Conservation (phyloP, 2,113 vertebrate genomes). For the Pterophyllum scalare region DNA sequence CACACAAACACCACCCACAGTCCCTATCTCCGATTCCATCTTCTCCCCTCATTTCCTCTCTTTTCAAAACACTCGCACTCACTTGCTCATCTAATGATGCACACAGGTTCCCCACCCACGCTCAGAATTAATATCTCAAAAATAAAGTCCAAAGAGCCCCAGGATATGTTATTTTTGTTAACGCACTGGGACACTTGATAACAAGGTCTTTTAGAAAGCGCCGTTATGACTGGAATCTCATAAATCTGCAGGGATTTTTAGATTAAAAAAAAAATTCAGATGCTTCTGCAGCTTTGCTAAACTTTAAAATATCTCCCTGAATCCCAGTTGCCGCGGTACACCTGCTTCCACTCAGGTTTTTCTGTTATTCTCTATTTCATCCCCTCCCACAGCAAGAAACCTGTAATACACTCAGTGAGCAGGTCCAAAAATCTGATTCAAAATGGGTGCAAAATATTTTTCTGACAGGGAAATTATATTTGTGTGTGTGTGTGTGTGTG, state of each 20-base stretch:
- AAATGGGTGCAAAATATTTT: conserved; percentile 47
- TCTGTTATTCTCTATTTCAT: background rate
- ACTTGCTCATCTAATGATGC: conserved; percentile 56
- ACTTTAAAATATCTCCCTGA: background rate
- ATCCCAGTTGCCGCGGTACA: background rate
- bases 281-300: background rate
- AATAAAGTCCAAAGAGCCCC: conserved; percentile 36
- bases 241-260: background rate
- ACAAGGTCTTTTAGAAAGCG: conserved; percentile 8
- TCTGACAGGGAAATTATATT: conserved; percentile 27
- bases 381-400: conserved; percentile 9
- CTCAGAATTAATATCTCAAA: conserved; percentile 30
- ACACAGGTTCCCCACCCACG: conserved; percentile 53
- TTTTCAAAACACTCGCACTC: conserved; percentile 34
- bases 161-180: conserved; percentile 7
- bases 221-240: conserved; percentile 14
- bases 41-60: conserved; percentile 58
- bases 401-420: background rate
- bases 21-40: conserved; percentile 37
- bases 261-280: background rate
- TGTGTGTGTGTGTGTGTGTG: background rate
- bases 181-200: background rate
- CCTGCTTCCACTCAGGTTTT: conserved; percentile 11
- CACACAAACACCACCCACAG: conserved; percentile 5
- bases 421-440: conserved; percentile 36